Base-by-base conservation (phyloP, 2,888 invertebrate species). In the Malthinus flaveolus region DNA sequence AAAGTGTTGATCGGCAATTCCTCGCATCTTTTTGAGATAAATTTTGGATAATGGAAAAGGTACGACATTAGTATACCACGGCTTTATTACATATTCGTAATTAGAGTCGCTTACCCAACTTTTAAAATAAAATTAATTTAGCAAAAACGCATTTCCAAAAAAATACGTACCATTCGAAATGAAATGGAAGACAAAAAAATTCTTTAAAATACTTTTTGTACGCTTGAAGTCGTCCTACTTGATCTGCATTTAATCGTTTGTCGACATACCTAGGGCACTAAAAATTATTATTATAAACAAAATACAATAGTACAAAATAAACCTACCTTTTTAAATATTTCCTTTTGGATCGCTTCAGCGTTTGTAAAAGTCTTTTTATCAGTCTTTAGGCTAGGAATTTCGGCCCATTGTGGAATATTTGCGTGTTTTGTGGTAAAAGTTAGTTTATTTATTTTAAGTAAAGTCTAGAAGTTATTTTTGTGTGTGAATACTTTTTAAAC, bases 41-140 rank as follows among this genome's bases (percentile, higher is more conserved):
- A 44, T 11, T 6, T 35, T 33, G 35, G 13, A 31, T 8, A 52
- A 36, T 11, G 52, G 52, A 46, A 46, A 46, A 12, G 52, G 52
- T 12, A 52, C 36, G 9, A 45, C 46, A 13, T 12, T 36, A 35
- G 8, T 52, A 31, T 15, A 52, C 52, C 52, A 52, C 1, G 52
- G n/a, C 32, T 52, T 44, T 1, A 52, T 52, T n/a, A 35, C 35
- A 37, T 52, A 35, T 32, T 44, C 52, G 7, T 35, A 52, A 35
- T 52, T 52, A 32, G 8, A n/a, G 7, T 52, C 52, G 15, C 45
- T 44, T 11, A 52, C 13, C 52, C 52, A 52, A 10, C 52, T 39
- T 10, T 32, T 33, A 32, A 42, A 37, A 6, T 50, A 42, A 3
- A 32, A 10, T 15, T 42, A 15, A n/a, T 5, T 42, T 15, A 23